Evolutionary conservation across 2,888 invertebrate species (phyloP).

Genomic region (Onchidella celtica): DNA sequence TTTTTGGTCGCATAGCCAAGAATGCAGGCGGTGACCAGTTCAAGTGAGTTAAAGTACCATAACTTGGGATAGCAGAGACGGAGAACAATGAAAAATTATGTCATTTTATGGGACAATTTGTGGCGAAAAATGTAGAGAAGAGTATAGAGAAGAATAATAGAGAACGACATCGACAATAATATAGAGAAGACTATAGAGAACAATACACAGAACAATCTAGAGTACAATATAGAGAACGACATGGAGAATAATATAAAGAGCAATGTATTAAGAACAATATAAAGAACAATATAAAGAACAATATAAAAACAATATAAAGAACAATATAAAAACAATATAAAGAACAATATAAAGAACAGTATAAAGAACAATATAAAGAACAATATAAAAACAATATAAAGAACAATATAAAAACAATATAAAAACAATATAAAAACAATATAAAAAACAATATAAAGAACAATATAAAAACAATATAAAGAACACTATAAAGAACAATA

Average conservation of each 20-base stretch:
- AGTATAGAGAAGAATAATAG: not conserved
- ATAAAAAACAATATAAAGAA: not conserved
- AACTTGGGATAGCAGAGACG: no score
- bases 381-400: not conserved
- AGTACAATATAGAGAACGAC: not conserved
- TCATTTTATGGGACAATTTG: no score
- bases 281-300: not conserved
- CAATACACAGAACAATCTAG: not conserved
- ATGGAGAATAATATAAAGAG: not conserved
- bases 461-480: no score
- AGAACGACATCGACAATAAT: not conserved
- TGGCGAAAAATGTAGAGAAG: not conserved
- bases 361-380: not conserved
- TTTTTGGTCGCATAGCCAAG: no score
- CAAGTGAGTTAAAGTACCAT: no score
- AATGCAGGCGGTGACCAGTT: no score
- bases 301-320: not conserved
- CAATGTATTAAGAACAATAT: not conserved
- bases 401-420: not conserved
- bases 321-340: not conserved
- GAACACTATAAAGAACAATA: no score
- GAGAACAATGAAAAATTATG: no score
- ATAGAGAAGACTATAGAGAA: no score
- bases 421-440: not conserved
- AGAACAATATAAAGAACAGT: not conserved